phyloP scores from a whole-genome alignment of 2,797 vertebrate genomes.

The Sebastes nivosus region DNA sequence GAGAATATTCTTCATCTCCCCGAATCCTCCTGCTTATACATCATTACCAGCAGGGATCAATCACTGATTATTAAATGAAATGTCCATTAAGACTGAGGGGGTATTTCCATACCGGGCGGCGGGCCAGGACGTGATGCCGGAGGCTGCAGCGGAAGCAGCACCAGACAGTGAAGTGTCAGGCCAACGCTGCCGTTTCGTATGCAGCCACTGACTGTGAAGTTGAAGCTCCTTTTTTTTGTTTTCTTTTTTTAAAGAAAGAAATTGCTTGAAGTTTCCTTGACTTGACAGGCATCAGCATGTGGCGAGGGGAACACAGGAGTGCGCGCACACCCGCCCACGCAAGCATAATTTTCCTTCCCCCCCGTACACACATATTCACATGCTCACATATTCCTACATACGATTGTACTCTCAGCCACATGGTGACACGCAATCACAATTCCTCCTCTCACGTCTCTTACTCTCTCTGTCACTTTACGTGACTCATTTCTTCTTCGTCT shows the following conservation, averaged over 20 bases:
- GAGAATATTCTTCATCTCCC: conserved; percentile 60
- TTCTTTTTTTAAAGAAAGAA: conserved; percentile 19
- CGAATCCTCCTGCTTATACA: conserved; percentile 69
- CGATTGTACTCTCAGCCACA: background rate
- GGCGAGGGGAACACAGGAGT: background rate
- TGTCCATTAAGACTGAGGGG: conserved; percentile 71
- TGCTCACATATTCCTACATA: background rate
- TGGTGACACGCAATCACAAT: background rate
- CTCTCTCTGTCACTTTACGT: conserved; percentile 1
- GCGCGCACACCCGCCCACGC: background rate
- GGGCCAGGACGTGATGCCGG: conserved; percentile 50
- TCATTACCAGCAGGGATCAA: conserved; percentile 77
- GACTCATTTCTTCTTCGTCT: conserved; percentile 11
- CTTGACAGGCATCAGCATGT: conserved; percentile 32
- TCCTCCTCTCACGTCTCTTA: background rate
- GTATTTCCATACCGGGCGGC: conserved; percentile 73
- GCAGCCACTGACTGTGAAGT: conserved; percentile 35
- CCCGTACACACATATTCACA: background rate
- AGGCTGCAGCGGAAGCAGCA: conserved; percentile 26
- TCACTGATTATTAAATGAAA: conserved; percentile 82
- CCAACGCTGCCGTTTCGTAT: conserved; percentile 18
- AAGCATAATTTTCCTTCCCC: background rate
- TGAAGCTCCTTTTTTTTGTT: background rate
- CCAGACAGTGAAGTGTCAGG: conserved; percentile 13
- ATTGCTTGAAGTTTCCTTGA: conserved; percentile 32